Percentiles rank a stretch among this genome's conserved stretches.
phyloP scores from a whole-genome alignment of 1,140 invertebrate genomes.

The Neodiprion pinetum region DNA sequence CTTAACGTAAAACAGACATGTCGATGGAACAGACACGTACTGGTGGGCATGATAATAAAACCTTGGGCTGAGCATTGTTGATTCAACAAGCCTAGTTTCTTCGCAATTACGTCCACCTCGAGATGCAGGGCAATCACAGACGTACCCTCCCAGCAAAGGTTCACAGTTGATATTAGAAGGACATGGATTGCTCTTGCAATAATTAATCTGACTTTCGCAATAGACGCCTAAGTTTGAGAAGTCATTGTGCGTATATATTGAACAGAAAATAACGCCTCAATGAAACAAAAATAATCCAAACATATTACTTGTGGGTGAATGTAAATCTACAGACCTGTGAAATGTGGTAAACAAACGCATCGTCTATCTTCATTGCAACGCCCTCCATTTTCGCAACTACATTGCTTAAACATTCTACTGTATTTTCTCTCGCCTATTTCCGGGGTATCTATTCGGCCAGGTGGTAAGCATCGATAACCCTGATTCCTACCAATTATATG shows the following conservation, averaged over 20 bases:
- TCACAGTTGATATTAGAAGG: background rate
- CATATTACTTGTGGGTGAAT: background rate
- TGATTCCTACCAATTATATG: background rate
- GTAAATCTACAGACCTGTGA: background rate
- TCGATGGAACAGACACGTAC: background rate
- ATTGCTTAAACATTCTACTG: background rate
- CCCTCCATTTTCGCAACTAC: background rate
- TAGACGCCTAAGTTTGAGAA: background rate
- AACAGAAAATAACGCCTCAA: background rate
- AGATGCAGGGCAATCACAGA: background rate
- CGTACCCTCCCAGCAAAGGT: background rate
- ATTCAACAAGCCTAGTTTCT: background rate
- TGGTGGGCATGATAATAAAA: slow-evolving; percentile 1
- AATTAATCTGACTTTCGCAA: slow-evolving; percentile 9
- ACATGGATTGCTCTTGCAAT: slow-evolving; percentile 2
- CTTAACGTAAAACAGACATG: slow-evolving; percentile 1
- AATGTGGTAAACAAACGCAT: slow-evolving; percentile 1
- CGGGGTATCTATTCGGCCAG: background rate
- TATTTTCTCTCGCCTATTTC: background rate
- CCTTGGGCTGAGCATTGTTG: background rate
- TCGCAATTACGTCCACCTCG: background rate
- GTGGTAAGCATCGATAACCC: slow-evolving; percentile 9
- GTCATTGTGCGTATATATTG: background rate
- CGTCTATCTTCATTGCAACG: background rate
- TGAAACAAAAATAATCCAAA: background rate